Conservation (phyloP, 2,113 vertebrate species). For the Oncorhynchus tshawytscha region DNA sequence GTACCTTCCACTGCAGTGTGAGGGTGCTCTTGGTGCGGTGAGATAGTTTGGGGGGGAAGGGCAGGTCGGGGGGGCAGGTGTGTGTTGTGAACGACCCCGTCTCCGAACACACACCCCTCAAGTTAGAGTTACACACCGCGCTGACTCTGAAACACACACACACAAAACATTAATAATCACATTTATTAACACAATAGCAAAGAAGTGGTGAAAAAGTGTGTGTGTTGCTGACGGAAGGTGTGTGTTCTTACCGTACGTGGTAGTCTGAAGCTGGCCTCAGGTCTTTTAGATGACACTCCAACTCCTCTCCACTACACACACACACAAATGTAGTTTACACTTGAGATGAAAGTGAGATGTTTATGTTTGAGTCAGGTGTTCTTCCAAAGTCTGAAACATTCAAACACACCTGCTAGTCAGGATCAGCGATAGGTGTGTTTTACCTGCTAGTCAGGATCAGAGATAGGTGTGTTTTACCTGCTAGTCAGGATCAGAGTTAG, state of each 20-base stretch:
- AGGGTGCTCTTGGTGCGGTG: conserved; percentile 92
- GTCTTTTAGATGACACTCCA: conserved; percentile 93
- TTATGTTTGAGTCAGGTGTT: no score
- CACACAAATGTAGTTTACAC: no score
- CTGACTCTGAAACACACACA: conserved; percentile 77
- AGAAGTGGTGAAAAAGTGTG: background rate
- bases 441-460: no score
- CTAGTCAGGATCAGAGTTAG: no score
- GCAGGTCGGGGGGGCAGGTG: conserved; percentile 88
- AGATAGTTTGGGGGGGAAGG: conserved; percentile 85
- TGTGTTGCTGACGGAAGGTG: background rate
- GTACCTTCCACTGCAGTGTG: conserved; percentile 95
- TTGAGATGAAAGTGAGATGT: no score
- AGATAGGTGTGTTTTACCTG: no score
- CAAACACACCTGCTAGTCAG: no score
- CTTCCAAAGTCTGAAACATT: no score
- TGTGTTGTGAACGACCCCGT: conserved; percentile 89
- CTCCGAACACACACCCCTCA: conserved; percentile 90
- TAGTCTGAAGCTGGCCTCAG: conserved; percentile 94
- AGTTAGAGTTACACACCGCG: conserved; percentile 81
- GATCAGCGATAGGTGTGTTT: no score
- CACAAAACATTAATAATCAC: background rate
- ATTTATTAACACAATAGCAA: background rate
- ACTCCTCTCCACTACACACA: conserved; percentile 87
- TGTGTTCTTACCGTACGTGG: conserved; percentile 85